Evolutionary conservation across 1,140 invertebrate genomes (phyloP), one percentile per base, ranked within the genome.

Genomic region (Pteromalus puparum): DNA sequence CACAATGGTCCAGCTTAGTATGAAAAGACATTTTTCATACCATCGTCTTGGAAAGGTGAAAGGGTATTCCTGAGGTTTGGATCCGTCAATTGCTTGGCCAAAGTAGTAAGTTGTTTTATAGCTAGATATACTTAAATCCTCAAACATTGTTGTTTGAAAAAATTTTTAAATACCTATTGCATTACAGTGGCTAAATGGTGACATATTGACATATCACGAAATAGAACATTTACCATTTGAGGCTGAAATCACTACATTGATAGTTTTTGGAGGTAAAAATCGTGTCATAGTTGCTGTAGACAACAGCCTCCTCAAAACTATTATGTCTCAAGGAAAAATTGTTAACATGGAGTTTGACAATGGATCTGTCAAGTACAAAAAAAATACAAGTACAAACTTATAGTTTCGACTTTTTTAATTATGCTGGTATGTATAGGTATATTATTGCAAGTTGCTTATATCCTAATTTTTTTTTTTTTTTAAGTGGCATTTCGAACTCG

Each of bases 341-440:
- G 91, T 93, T 9, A 94, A 95, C 86, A 91, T 95, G 87, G 87
- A 91, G 86, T 94, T 94, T 92, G 96, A 97, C 89, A 95, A 94
- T 82, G 93, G 95, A 34, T 95, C 94, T 3, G 95, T 95, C 79
- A 95, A 96, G 92, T 95, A 67, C 97, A 98, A 90, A 94, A n/a
- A n/a, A n/a, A n/a, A n/a, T n/a, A n/a, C n/a, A 95, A 87, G 92
- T 95, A 67, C 97, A 98, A 90, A 94, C 95, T 38, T 97, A 98
- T 83, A 96, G 96, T 26, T 99, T 99, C 92, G 99, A 99, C 91
- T 99, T 99, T 92, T 99, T 99, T 93, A 99, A 99, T 91, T 99
- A 99, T 92, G 98, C 98, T 15, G 99, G 99, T 6, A 99, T 99
- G 78, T 97, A 99, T 91, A 95, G 98, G 92, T 92, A 85, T 18